Evolutionary conservation across 2,888 invertebrate species (phyloP).

Genomic region (Andricus quercusramuli): DNA sequence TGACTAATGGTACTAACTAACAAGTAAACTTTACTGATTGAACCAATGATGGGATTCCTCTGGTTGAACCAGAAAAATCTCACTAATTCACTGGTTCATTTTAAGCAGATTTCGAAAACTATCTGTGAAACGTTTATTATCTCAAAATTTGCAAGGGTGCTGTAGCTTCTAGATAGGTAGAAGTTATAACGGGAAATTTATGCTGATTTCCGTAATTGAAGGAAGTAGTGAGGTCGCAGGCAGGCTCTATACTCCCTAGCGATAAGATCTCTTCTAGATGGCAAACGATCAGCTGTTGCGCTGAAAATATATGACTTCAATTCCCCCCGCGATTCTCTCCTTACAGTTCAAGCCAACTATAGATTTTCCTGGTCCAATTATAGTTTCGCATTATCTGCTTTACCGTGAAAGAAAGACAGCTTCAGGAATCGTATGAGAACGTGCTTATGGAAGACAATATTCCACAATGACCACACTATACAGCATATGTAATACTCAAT

Average conservation of each 20-base stretch:
- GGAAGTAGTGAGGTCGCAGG: constrained; percentile 39
- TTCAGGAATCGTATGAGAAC: constrained; percentile 7
- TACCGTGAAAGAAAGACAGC: background rate
- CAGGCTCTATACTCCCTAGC: constrained; percentile 15
- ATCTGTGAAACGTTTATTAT: background rate
- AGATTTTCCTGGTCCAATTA: constrained; percentile 35
- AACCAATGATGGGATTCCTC: too few species aligned
- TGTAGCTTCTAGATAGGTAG: background rate
- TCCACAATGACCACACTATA: background rate
- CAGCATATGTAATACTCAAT: background rate
- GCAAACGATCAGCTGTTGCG: constrained; percentile 40
- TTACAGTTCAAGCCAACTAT: constrained; percentile 31
- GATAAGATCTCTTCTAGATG: constrained; percentile 37
- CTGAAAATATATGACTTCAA: constrained; percentile 38
- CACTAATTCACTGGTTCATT: too few species aligned
- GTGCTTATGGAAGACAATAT: constrained; percentile 6
- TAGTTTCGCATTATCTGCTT: constrained; percentile 30
- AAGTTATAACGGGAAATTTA: constrained; percentile 36
- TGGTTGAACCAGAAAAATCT: too few species aligned
- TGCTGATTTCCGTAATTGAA: constrained; percentile 37
- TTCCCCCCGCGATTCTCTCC: constrained; percentile 6
- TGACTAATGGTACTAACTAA: too few species aligned
- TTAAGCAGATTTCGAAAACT: background rate
- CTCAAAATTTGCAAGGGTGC: background rate
- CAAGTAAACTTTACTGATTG: too few species aligned